These are phyloP conservation scores for Sitobion miscanthi DNA, from an alignment of 1,140 invertebrate genomes.

Conservation along the genomic window DNA sequence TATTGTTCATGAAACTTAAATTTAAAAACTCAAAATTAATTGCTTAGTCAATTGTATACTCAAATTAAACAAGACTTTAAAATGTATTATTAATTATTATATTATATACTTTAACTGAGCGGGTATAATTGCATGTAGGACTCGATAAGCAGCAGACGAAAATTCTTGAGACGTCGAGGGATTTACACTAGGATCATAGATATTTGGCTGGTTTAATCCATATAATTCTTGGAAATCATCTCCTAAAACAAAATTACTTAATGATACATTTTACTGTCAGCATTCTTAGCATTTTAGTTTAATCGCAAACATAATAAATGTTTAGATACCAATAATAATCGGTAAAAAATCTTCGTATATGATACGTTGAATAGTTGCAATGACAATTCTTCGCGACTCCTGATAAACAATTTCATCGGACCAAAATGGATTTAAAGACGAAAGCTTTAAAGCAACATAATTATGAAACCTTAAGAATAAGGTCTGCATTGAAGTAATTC, in stretches of 20 bases:
- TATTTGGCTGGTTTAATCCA: conserved; percentile 10
- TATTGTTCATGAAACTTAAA: conserved; percentile 30
- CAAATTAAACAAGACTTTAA: too few species aligned
- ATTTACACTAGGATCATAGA: conserved; percentile 19
- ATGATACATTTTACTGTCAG: not conserved
- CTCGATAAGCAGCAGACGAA: not conserved
- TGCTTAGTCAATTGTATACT: not conserved
- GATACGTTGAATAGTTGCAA: conserved; percentile 69
- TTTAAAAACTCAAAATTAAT: not conserved
- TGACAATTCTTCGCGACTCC: conserved; percentile 61
- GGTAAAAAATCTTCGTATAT: conserved; percentile 74
- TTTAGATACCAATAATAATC: conserved; percentile 66
- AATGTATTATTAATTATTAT: not conserved
- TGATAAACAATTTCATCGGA: conserved; percentile 59
- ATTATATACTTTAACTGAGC: conserved; percentile 9
- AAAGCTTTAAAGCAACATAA: conserved; percentile 59
- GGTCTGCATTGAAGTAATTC: conserved; percentile 51
- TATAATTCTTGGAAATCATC: not conserved
- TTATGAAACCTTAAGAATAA: conserved; percentile 60
- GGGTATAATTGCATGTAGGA: conserved; percentile 25
- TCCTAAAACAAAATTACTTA: not conserved
- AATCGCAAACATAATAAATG: conserved; percentile 67
- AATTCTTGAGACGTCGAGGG: conserved; percentile 18
- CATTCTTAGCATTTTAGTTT: too few species aligned
- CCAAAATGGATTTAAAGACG: conserved; percentile 57